Percentiles rank a stretch among this genome's conserved stretches.
These are phyloP conservation scores for Meghimatium bilineatum DNA, from an alignment of 2,888 invertebrate genomes.

Conservation along the genomic window DNA sequence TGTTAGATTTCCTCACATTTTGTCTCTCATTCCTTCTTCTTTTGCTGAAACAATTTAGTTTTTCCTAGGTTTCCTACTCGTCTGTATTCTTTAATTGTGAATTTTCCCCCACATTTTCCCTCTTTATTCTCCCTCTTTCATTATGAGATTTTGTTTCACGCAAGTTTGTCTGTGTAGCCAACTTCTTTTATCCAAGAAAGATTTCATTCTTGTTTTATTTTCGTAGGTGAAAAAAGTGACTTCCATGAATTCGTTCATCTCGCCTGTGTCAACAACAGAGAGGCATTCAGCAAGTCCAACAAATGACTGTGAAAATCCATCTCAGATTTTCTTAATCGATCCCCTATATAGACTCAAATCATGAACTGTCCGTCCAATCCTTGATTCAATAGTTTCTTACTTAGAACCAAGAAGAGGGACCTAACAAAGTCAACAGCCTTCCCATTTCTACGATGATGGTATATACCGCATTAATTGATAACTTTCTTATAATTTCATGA, in stretches of 20 bases:
- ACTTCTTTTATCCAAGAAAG: too few relatives aligned
- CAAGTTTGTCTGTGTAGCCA: too few relatives aligned
- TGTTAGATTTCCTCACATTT: too few relatives aligned
- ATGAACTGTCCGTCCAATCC: conserved; percentile 17
- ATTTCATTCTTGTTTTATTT: too few relatives aligned
- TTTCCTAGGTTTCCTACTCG: too few relatives aligned
- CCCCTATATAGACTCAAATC: conserved; percentile 41
- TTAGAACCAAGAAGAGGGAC: neutral
- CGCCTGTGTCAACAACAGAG: conserved; percentile 41
- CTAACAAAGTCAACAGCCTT: conserved; percentile 31
- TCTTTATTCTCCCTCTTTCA: too few relatives aligned
- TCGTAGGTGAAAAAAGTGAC: too few relatives aligned
- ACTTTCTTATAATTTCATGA: conserved; percentile 48
- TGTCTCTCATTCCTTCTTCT: too few relatives aligned
- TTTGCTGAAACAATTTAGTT: too few relatives aligned
- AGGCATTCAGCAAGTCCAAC: conserved; percentile 30
- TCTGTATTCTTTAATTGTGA: too few relatives aligned
- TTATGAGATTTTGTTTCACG: too few relatives aligned
- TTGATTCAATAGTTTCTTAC: conserved; percentile 24
- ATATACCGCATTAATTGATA: conserved; percentile 47
- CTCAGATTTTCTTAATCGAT: conserved; percentile 48
- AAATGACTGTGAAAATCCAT: conserved; percentile 42
- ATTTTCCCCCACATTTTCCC: too few relatives aligned
- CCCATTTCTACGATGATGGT: conserved; percentile 25
- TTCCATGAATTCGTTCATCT: conserved; percentile 3